Evolutionary conservation across 2,888 invertebrate species (phyloP), one percentile per base, ranked within the genome.

Genomic region (Aphrophora alni): DNA sequence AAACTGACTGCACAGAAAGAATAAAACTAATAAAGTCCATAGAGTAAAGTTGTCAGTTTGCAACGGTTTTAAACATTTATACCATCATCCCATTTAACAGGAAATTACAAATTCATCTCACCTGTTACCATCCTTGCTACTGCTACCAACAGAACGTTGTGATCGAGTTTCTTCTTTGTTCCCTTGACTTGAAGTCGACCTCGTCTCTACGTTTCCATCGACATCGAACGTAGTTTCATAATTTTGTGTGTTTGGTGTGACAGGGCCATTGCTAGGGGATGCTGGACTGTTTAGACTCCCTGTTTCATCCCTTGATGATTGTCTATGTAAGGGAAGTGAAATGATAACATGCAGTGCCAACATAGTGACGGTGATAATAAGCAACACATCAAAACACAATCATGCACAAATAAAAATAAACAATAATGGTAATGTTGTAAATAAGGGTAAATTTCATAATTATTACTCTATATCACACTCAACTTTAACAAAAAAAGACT

Each of bases 191-290:
- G 95, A 95, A 84, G 95, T 95, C 85, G 96, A 96, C 86, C 96
- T 94, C 4, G 97, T 97, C 88, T 97, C 97, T 83, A 97, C 94
- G 88, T 96, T 96, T 82, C 96, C 97, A 87, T 97, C 97, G 86
- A 96, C 91, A 88, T 97, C 97, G 89, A 96, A 97, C 38, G 95
- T 96, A 21, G 96, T 95, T 88, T 94, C 95, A 87, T 93, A 94
- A 89, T 93, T 94, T 88, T 94, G 94, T 85, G 93, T 93, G 83
- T 87, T 73, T 82, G 70, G 28, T 77, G 87, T 87, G 79, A 87
- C 86, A 44, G 84, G 70, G 75, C 78, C 80, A 77, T 81, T 75
- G 82, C 84, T 80, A 27, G 33, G n/a, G 59, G 59, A 59, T 88
- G 51, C 86, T 86, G 82, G 86, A 85, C 26, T 85, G 59, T 59